Percentiles rank a stretch among this genome's conserved stretches.
phyloP scores from a whole-genome alignment of 2,888 invertebrate species.

The Selenia dentaria region DNA sequence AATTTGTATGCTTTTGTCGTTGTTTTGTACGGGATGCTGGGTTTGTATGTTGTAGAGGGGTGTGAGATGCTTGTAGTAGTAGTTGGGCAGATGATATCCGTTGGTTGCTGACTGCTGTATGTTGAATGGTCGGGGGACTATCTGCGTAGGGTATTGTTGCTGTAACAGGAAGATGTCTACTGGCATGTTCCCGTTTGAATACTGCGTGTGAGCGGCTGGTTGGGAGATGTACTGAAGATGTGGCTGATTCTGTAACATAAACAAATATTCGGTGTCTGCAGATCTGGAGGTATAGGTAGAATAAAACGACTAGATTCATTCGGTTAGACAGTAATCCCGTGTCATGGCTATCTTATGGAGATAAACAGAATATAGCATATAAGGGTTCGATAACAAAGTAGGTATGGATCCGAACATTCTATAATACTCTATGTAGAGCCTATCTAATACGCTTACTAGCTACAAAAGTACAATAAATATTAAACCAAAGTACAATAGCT shows the following conservation, averaged over 20 bases:
- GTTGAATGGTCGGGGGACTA: slow-evolving; percentile 35
- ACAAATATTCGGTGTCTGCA: too few relatives aligned
- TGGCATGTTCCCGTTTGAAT: slow-evolving; percentile 32
- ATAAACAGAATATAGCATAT: too few relatives aligned
- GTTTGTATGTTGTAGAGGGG: slow-evolving; percentile 49
- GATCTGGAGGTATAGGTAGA: too few relatives aligned
- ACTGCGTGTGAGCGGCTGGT: slow-evolving; percentile 9
- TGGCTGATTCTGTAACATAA: slow-evolving; percentile 32
- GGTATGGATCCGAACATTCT: too few relatives aligned
- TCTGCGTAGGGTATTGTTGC: slow-evolving; percentile 49
- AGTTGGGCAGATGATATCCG: slow-evolving; percentile 15
- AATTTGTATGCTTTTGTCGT: slow-evolving; percentile 3
- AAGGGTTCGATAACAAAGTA: too few relatives aligned
- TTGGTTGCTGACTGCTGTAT: slow-evolving; percentile 32
- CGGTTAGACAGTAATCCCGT: too few relatives aligned
- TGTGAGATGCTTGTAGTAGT: slow-evolving; percentile 29
- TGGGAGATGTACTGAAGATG: slow-evolving; percentile 12
- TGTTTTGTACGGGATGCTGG: slow-evolving; percentile 35
- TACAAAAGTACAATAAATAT: too few relatives aligned
- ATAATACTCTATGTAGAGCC: too few relatives aligned
- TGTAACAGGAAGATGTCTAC: slow-evolving; percentile 61
- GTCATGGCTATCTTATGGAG: too few relatives aligned
- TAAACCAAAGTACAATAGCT: too few relatives aligned
- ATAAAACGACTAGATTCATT: too few relatives aligned
- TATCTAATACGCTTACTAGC: too few relatives aligned